phyloP scores from a whole-genome alignment of 2,113 vertebrate genomes.

The Orcinus orca region DNA sequence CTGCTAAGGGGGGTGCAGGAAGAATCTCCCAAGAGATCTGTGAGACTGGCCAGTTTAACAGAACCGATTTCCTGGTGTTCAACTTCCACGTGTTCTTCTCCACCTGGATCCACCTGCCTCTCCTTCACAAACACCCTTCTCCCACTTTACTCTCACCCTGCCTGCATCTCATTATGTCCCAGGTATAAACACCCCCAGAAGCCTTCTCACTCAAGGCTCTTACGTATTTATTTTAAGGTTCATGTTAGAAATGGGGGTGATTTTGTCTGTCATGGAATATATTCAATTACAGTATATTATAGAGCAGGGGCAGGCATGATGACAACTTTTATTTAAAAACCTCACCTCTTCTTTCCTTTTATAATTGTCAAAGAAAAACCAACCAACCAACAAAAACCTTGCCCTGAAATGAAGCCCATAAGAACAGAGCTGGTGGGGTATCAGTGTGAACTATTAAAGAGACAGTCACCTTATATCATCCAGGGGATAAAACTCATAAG shows the following conservation, averaged over 20 bases:
- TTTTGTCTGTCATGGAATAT: background rate
- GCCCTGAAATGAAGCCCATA: background rate
- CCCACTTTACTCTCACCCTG: background rate
- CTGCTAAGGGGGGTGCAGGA: background rate
- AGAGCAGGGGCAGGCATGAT: background rate
- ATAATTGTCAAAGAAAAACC: background rate
- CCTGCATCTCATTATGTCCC: background rate
- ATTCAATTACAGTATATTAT: background rate
- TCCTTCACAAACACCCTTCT: background rate
- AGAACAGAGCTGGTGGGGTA: background rate
- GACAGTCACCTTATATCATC: background rate
- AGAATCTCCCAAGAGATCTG: background rate
- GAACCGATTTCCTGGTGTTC: rapidly evolving
- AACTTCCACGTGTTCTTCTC: rapidly evolving
- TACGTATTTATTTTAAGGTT: background rate
- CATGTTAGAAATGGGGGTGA: background rate
- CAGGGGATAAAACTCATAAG: background rate
- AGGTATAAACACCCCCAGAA: background rate
- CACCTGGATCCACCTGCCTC: background rate
- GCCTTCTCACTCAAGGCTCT: background rate
- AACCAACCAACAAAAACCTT: background rate
- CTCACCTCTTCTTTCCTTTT: background rate
- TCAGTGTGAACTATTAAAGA: background rate
- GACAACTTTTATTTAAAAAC: background rate
- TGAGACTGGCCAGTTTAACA: background rate